Evolutionary conservation across 2,888 invertebrate genomes (phyloP), one percentile per base, ranked within the genome.

Genomic region (Meliscaeva auricollis): DNA sequence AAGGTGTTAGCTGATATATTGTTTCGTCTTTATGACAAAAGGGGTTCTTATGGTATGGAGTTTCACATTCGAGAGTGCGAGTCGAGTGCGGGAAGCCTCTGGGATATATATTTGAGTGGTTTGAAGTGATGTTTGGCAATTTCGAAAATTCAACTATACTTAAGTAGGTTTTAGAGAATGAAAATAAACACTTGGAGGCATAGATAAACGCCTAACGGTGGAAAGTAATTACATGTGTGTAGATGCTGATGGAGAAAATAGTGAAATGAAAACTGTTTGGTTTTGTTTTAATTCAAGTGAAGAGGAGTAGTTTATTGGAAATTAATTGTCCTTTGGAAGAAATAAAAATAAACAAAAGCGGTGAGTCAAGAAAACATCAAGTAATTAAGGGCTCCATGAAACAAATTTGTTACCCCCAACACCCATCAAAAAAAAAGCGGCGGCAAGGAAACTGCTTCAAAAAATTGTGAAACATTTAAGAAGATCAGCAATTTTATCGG

Each of bases 41-140:
- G 22, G 22, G 35, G 48, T 20, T 79, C 70, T 38, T 66, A 56
- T 13, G 8, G 26, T 62, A 64, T 26, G 44, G 13, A 44, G 62
- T 62, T 46, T 62, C 62, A 41, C 48, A 62, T 69, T 66, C 64
- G 30, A 58, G n/a, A n/a, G 62, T 81, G 68, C 35, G 26, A 72
- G 72, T 68, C 62, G 26, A 64, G 73, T 73, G 64, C 69, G 75
- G 70, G 50, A 77, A 56, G 48, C 69, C 78, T 60, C 26, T 17
- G 70, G 70, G 79, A 79, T 75, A 48, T 68, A 26, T 48, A 58
- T 72, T 79, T 75, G 66, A 79, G 84, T 79, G 84, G 75, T 75
- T 79, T 79, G 44, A 79, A 84, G 79, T 79, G 79, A 58, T 75
- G 75, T 75, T 84, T 84, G 79, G 46, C 58, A 84, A 75, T 84